Percentiles rank a stretch among this genome's conserved stretches.
These are phyloP conservation scores for Chaetophractus vellerosus DNA, from an alignment of 2,797 vertebrate genomes.

Conservation along the genomic window DNA sequence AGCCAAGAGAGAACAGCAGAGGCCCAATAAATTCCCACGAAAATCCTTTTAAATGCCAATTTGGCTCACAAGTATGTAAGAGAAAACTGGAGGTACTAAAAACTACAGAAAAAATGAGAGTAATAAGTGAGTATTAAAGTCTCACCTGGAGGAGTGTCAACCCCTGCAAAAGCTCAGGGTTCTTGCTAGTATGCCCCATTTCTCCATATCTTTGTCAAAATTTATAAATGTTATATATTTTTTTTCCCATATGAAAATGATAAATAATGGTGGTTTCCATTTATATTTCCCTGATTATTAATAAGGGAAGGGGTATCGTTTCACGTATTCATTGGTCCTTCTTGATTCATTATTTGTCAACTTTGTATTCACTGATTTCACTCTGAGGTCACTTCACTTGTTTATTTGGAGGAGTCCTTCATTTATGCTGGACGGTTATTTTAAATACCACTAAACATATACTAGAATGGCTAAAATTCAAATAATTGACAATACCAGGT, in stretches of 20 bases:
- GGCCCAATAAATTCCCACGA: not conserved
- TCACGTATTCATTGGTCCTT: not conserved
- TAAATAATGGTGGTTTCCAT: not conserved
- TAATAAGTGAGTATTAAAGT: not conserved
- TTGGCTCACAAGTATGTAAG: not conserved
- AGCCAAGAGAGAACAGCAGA: conserved; percentile 21
- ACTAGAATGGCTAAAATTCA: not conserved
- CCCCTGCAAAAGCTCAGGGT: not conserved
- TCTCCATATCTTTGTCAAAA: not conserved
- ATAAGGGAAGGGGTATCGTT: not conserved
- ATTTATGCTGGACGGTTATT: not conserved
- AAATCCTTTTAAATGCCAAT: not conserved
- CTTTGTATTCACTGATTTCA: not conserved
- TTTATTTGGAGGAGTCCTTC: not conserved
- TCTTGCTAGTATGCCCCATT: not conserved
- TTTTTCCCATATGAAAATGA: not conserved
- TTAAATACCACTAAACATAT: not conserved
- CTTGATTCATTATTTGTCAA: not conserved
- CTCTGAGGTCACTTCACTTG: not conserved
- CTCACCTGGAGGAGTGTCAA: too few relatives aligned
- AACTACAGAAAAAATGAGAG: too few relatives aligned
- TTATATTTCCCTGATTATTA: not conserved
- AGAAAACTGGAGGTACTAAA: not conserved
- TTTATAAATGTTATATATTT: not conserved
- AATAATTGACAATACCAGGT: not conserved